Evolutionary conservation across 2,797 vertebrate genomes (phyloP).

Genomic region (Clamator glandarius): DNA sequence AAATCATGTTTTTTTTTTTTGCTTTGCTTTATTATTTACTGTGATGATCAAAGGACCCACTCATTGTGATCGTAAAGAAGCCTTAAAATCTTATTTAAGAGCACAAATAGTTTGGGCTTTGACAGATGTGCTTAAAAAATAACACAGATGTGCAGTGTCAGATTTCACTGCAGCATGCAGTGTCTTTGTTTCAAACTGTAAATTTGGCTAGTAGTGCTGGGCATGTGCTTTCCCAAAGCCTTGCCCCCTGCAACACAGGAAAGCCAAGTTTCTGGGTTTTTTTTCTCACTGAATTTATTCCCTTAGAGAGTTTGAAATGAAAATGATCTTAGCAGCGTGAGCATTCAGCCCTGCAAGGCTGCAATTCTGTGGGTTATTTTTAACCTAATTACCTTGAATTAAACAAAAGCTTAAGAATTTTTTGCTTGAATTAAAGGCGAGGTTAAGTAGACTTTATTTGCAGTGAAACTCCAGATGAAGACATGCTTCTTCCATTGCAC

Average conservation of each 20-base stretch:
- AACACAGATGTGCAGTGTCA: constrained; percentile 35
- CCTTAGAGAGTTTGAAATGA: background rate
- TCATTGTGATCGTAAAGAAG: background rate
- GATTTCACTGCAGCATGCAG: background rate
- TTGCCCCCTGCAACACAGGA: background rate
- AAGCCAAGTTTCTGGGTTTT: background rate
- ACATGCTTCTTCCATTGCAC: background rate
- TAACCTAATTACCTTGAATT: constrained; percentile 48
- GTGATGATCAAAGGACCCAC: background rate
- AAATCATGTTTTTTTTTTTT: background rate
- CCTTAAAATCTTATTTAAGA: constrained; percentile 19
- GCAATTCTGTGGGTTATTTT: constrained; percentile 45
- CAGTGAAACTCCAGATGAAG: background rate
- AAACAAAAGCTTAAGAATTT: constrained; percentile 15
- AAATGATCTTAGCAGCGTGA: background rate
- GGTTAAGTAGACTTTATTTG: background rate
- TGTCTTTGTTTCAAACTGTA: constrained; percentile 22
- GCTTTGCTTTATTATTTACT: constrained; percentile 24
- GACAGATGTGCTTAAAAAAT: constrained; percentile 39
- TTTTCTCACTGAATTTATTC: background rate
- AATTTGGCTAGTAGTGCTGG: background rate
- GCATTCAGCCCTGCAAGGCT: background rate
- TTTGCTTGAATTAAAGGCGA: background rate
- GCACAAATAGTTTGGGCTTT: background rate
- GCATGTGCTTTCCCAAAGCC: background rate